Evolutionary conservation across 2,888 invertebrate genomes (phyloP), one percentile per base, ranked within the genome.

Genomic region (Ormia ochracea): DNA sequence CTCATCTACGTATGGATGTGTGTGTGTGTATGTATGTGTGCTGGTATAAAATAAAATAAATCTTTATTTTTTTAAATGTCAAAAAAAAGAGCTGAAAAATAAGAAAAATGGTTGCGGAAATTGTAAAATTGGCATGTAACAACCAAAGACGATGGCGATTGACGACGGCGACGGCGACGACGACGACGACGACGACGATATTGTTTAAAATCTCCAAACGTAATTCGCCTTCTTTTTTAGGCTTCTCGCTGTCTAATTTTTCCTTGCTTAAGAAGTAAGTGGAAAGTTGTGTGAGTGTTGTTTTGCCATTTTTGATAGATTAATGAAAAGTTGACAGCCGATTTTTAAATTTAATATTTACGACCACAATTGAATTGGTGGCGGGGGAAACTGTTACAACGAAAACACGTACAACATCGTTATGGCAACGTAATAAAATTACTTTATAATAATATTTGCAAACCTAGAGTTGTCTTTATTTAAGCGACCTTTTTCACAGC

Each of bases 61-160:
- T 59, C 26, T 56, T 28, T 54, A 23, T 50, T 19, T 63, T 48
- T n/a, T n/a, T n/a, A n/a, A 48, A 38, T 28, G n/a, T 10, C 3
- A 19, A n/a, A 28, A 36, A 38, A 59, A 48, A 69, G n/a, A 2
- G 10, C 14, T 1, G 4, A 36, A 72, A 61, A 63, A 41, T 26
- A 41, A 66, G 48, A 72, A 72, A 80, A 72, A 80, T 66, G 48
- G 68, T 80, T 80, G 80, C 80, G 80, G 80, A 80, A 80, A 76
- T 80, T 76, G 73, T 76, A 58, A 63, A 80, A 80, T 73, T 80
- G 80, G 61, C 80, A 76, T 61, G 36, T 73, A 68, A 76, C 76
- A 76, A 76, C 41, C 45, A 61, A 21, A 14, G 17, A 17, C 52
- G 23, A 23, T 31, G 54, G 50, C 65, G 68, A 73, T 66, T n/a